Base-by-base conservation (phyloP, 2,888 invertebrate species). In the Mythimna loreyi region DNA sequence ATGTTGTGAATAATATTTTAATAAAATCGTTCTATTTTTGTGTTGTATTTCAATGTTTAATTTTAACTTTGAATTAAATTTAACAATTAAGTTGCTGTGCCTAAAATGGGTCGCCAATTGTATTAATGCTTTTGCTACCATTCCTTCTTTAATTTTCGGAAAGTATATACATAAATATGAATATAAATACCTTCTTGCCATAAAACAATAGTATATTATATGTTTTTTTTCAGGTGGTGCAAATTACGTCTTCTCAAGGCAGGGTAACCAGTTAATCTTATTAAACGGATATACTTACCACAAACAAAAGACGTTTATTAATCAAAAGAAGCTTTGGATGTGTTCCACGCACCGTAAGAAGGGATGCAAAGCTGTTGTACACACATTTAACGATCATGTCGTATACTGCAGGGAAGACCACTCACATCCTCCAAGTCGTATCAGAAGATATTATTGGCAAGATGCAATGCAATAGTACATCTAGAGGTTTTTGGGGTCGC, bases 331-430 rank as follows among this genome's bases (percentile, higher is more conserved):
- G 9, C 52, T 53, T n/a, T 68, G 80, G 68, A 36, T 60, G 21
- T 77, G 75, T 40, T 77, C 75, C 3, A 78, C 78, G 0, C 30
- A 75, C 21, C 61, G 61, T 6, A n/a, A 9, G 6, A 72, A 45
- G 5, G 70, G 74, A 7, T 80, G 80, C 40, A 74, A 72, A 21
- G 80, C 85, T 21, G 21, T 61, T 1, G 40, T 85, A 30, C 69
- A 78, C 19, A 85, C 83, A 5, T 1, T 58, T 0, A 55, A 71
- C 0, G 70, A 75, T 43, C 13, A 56, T 2, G 56, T 85, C 4
- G 33, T 80, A 2, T 33, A 21, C 11, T 36, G 56, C 11, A 81
- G 68, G 16, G n/a, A 59, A 33, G 11, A 49, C 1, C 80, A 81
- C 33, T 69, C 61, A 25, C 82, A 81, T 64, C n/a, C 13, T 0